Percentiles rank a stretch among this genome's conserved stretches.
Evolutionary conservation across 2,797 vertebrate species (phyloP).

Genomic region (Cercopithecus mitis): DNA sequence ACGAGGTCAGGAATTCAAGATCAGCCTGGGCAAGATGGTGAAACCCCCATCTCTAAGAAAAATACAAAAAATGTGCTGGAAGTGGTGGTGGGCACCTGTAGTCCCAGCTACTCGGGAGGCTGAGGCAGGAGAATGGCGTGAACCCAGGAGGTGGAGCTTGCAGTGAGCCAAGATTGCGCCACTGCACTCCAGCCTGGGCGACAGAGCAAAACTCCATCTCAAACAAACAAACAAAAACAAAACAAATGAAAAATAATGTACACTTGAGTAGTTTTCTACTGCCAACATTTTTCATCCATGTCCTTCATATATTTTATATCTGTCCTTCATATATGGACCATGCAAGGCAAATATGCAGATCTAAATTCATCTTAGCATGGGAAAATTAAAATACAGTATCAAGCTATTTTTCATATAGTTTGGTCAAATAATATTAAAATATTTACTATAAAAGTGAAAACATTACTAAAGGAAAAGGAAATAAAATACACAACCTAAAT

Average conservation of each 20-base stretch:
- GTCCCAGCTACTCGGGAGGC: no score
- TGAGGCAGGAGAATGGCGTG: no score
- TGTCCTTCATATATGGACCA: neutral
- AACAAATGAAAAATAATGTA: neutral
- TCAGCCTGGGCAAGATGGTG: no score
- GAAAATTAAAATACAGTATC: neutral
- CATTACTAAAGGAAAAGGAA: neutral
- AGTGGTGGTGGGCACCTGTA: no score
- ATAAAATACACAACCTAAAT: neutral
- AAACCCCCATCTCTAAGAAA: no score
- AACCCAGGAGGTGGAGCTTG: no score
- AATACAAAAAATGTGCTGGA: no score
- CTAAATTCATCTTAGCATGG: neutral
- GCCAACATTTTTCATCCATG: neutral
- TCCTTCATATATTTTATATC: neutral
- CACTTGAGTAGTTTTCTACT: neutral
- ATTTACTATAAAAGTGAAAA: slow-evolving; percentile 6
- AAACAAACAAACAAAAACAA: neutral
- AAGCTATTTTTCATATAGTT: neutral
- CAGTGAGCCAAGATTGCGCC: no score
- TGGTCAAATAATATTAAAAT: neutral
- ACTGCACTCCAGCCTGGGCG: no score
- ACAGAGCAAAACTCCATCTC: no score
- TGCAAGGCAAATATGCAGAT: neutral
- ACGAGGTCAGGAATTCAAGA: no score